These are phyloP conservation scores for Drosophila malerkotliana DNA, from an alignment of 1,140 invertebrate species.

Conservation along the genomic window DNA sequence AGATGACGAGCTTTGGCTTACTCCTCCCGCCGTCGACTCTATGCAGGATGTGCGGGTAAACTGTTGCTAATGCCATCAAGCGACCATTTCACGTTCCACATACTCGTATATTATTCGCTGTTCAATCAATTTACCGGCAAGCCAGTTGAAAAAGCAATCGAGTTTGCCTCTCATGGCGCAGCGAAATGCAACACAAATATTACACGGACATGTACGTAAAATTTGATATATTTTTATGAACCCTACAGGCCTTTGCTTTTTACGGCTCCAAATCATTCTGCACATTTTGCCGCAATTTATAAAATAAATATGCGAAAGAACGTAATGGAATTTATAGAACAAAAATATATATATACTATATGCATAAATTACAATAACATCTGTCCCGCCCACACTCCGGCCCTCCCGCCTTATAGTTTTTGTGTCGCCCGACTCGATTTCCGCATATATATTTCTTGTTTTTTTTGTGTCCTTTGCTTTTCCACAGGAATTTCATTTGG, in stretches of 20 bases:
- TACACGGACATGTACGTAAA: constrained; percentile 16
- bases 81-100: constrained; percentile 42
- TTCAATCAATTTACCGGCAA: constrained; percentile 61
- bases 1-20: constrained; percentile 50
- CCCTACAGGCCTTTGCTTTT: constrained; percentile 43
- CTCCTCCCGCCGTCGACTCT: background rate
- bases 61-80: constrained; percentile 47
- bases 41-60: constrained; percentile 21
- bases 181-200: constrained; percentile 57
- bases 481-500: constrained; percentile 66
- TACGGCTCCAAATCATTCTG: constrained; percentile 64
- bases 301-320: constrained; percentile 38
- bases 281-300: constrained; percentile 61
- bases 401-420: constrained; percentile 17
- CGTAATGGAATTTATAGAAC: constrained; percentile 51
- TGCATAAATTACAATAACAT: constrained; percentile 79
- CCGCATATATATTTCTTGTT: constrained; percentile 23
- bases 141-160: constrained; percentile 38
- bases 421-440: constrained; percentile 10
- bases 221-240: constrained; percentile 63
- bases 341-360: constrained; percentile 38
- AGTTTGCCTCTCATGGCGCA: constrained; percentile 40
- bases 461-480: constrained; percentile 21
- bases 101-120: constrained; percentile 28
- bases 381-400: constrained; percentile 29